Base-by-base conservation (phyloP, 2,888 invertebrate species). In the Hoplodrina ambigua region DNA sequence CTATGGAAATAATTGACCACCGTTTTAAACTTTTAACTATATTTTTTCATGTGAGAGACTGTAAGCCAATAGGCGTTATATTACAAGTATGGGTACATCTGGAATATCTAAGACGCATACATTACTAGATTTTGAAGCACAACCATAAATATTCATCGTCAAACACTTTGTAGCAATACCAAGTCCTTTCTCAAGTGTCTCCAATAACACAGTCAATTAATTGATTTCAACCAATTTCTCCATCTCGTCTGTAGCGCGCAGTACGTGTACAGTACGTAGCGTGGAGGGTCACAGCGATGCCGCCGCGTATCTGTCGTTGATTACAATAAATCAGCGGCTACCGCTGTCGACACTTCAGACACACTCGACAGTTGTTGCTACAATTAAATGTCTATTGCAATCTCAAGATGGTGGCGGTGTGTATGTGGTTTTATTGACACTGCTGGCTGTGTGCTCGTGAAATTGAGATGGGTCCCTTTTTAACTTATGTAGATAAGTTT, bases 281-380 rank as follows among this genome's bases (percentile, higher is more conserved):
- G 2, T 8, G 17, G 52, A n/a, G 73, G 63, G 53, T n/a, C 19
- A 17, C 49, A 49, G 54, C 49, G 69, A n/a, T 52, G 68, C 69
- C 20, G 55, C 57, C 72, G 82, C 76, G 85, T 85, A 87, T 89
- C 87, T 87, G 88, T 89, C 89, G 88, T 86, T 88, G 89, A 90
- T 91, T 86, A 85, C 86, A 81, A 92, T 94, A 93, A 93, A 94
- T 94, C 93, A 90, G 87, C 64, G 67, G 81, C 72, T 75, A 75
- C 69, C 84, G 78, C 75, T 69, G 68, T 69, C 67, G 84, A 65
- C 73, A 78, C 75, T 71, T 50, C 75, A 73, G 70, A 66, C 72
- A 74, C 64, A 80, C 80, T 75, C 72, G 66, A 73, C 63, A 60
- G 54, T 75, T 60, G 72, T 76, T 52, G 69, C 72, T 64, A 78